Evolutionary conservation across 2,888 invertebrate species (phyloP).

Genomic region (Celastrina argiolus): DNA sequence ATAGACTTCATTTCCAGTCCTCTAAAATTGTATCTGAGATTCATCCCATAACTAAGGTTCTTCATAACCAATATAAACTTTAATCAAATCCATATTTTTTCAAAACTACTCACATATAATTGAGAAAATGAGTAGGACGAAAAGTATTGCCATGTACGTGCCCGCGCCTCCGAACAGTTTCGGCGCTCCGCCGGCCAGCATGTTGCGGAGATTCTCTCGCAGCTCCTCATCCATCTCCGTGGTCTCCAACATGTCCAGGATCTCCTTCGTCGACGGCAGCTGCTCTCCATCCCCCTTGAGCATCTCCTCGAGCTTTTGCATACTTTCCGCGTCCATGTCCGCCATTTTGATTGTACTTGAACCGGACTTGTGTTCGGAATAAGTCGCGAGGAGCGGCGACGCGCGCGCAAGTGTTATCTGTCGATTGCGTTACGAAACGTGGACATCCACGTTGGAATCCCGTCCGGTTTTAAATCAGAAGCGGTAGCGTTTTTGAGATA

Average conservation of each 20-base stretch:
- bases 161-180: conserved; percentile 54
- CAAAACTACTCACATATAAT: conserved; percentile 52
- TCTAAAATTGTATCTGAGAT: too few relatives aligned
- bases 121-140: conserved; percentile 53
- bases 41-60: too few relatives aligned
- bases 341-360: conserved; percentile 29
- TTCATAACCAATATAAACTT: not conserved
- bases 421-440: conserved; percentile 40
- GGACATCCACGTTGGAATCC: conserved; percentile 42
- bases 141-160: conserved; percentile 46
- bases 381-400: not conserved
- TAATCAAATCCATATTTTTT: not conserved
- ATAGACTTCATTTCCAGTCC: too few relatives aligned
- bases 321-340: conserved; percentile 38
- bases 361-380: conserved; percentile 4
- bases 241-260: conserved; percentile 77
- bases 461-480: conserved; percentile 33
- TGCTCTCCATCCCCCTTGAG: conserved; percentile 53
- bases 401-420: conserved; percentile 23
- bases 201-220: conserved; percentile 74
- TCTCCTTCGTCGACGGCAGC: conserved; percentile 72
- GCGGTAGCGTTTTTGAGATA: conserved; percentile 27
- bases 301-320: conserved; percentile 48
- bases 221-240: conserved; percentile 80
- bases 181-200: conserved; percentile 66